Percentiles rank a stretch among this genome's conserved stretches.
phyloP scores from a whole-genome alignment of 2,888 invertebrate species.

The Dioctria rufipes region DNA sequence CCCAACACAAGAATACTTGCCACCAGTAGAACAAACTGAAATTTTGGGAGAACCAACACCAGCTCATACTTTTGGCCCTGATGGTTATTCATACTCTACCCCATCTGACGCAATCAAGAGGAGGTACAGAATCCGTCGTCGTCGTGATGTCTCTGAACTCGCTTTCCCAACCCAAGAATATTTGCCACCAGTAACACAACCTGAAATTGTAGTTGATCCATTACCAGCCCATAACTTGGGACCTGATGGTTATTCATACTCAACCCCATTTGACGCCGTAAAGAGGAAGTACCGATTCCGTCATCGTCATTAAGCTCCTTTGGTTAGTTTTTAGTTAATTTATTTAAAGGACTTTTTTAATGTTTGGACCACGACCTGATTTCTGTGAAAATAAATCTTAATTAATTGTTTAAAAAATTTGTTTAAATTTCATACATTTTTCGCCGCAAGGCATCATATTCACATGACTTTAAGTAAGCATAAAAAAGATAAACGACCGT shows the following conservation, averaged over 20 bases:
- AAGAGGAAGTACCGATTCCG: constrained; percentile 23
- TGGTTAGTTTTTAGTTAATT: constrained; percentile 16
- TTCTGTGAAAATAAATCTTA: no score
- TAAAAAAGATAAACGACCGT: no score
- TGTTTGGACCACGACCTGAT: constrained; percentile 10
- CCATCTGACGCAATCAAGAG: background rate
- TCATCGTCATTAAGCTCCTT: constrained; percentile 24
- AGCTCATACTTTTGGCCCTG: background rate
- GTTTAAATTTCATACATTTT: no score
- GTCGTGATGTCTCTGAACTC: constrained; percentile 30
- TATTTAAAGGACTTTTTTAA: constrained; percentile 23
- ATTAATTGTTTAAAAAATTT: no score
- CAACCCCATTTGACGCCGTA: constrained; percentile 9
- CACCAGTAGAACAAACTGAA: background rate
- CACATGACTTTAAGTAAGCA: no score
- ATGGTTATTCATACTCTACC: background rate
- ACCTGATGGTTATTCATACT: constrained; percentile 35
- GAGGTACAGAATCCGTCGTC: constrained; percentile 19
- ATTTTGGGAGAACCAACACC: background rate
- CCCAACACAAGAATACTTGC: constrained; percentile 14
- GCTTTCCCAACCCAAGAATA: constrained; percentile 27
- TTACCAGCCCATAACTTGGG: constrained; percentile 10
- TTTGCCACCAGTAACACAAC: constrained; percentile 19
- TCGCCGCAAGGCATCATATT: no score
- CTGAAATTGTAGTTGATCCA: background rate